These are phyloP conservation scores for Meiosimyza decipiens DNA, from an alignment of 2,888 invertebrate species.

Conservation along the genomic window DNA sequence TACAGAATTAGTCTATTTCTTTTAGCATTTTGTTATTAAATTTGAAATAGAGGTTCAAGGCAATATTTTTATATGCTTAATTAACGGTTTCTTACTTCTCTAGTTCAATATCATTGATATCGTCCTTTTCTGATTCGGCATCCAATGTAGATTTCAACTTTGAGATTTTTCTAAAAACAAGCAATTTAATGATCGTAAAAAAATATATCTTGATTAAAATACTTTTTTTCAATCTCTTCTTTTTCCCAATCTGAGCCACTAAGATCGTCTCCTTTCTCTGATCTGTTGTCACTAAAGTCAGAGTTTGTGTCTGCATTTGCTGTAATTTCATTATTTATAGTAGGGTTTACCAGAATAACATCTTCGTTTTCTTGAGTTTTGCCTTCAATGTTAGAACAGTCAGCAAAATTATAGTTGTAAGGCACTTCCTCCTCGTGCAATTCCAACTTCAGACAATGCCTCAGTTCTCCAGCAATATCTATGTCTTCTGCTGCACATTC, in stretches of 20 bases:
- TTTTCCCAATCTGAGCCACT: slow-evolving; percentile 8
- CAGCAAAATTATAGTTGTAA: slow-evolving; percentile 31
- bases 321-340: neutral
- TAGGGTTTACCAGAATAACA: neutral
- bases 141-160: too few species aligned
- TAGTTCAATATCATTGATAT: too few species aligned
- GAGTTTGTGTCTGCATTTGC: neutral
- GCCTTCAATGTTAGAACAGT: slow-evolving; percentile 19
- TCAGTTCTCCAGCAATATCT: slow-evolving; percentile 21
- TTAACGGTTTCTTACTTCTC: too few species aligned
- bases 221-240: slow-evolving; percentile 11
- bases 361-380: slow-evolving; percentile 4
- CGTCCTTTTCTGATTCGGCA: too few species aligned
- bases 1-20: too few species aligned
- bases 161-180: too few species aligned
- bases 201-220: too few species aligned
- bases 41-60: too few species aligned
- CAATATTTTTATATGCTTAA: too few species aligned
- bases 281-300: neutral
- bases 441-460: slow-evolving; percentile 29
- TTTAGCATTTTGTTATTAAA: too few species aligned
- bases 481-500: slow-evolving; percentile 1
- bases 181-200: too few species aligned
- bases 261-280: slow-evolving; percentile 48
- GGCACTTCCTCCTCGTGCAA: slow-evolving; percentile 28